phyloP scores from a whole-genome alignment of 2,888 invertebrate species.

The Antitype chi region DNA sequence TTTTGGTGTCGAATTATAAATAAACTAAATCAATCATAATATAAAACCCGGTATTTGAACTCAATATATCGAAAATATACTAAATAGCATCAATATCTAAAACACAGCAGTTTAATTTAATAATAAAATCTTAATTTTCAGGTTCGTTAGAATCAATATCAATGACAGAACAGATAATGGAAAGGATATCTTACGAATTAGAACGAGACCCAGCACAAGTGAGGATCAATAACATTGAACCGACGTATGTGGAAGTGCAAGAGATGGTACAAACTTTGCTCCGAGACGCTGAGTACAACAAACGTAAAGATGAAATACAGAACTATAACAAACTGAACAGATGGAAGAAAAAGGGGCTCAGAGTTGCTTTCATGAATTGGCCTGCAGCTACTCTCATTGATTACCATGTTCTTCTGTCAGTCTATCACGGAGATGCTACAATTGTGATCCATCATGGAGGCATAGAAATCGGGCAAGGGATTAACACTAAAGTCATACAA shows the following conservation, averaged over 20 bases:
- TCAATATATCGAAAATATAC: neutral
- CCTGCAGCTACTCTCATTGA: constrained; percentile 88
- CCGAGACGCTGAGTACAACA: constrained; percentile 87
- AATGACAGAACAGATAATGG: constrained; percentile 92
- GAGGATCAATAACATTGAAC: constrained; percentile 77
- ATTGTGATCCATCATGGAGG: constrained; percentile 94
- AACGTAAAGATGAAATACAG: constrained; percentile 89
- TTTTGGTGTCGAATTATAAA: neutral
- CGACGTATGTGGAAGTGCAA: constrained; percentile 83
- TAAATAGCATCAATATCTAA: neutral
- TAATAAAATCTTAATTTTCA: constrained; percentile 68
- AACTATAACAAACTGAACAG: constrained; percentile 92
- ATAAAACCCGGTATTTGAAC: neutral
- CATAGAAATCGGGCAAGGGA: constrained; percentile 95
- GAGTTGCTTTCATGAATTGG: constrained; percentile 93
- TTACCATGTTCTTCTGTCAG: constrained; percentile 91
- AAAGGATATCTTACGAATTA: constrained; percentile 90
- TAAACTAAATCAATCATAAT: neutral
- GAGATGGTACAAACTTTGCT: constrained; percentile 75
- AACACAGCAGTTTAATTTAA: neutral
- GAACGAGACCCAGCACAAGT: constrained; percentile 91
- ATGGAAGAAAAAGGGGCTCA: constrained; percentile 95
- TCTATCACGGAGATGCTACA: constrained; percentile 93
- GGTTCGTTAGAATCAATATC: constrained; percentile 92
- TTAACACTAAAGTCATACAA: constrained; percentile 93